A percentile compares a stretch with the other conserved stretches of the same genome.
Evolutionary conservation across 2,888 invertebrate species (phyloP).

Genomic region (Ennomos fuscantarius): DNA sequence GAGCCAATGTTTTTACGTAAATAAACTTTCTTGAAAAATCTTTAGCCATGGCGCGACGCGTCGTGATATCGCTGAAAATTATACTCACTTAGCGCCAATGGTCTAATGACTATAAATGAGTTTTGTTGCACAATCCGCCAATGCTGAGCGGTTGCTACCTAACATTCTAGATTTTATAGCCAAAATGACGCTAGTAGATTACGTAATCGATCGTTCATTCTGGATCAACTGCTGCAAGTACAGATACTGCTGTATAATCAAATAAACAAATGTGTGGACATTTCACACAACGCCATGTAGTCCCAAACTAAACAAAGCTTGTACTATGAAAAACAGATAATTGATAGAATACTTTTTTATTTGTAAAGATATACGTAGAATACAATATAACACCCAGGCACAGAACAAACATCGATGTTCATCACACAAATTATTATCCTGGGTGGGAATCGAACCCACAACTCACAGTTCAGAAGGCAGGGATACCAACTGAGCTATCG

Average conservation of each 20-base stretch:
- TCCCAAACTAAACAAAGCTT: too few relatives aligned
- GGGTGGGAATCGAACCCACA: too few relatives aligned
- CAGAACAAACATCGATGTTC: too few relatives aligned
- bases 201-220: slow-evolving; percentile 20
- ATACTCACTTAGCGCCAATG: slow-evolving; percentile 28
- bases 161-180: slow-evolving; percentile 26
- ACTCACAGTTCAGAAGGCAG: too few relatives aligned
- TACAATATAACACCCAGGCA: too few relatives aligned
- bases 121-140: slow-evolving; percentile 20
- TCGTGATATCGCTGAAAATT: slow-evolving; percentile 41
- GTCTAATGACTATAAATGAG: slow-evolving; percentile 18
- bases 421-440: too few relatives aligned
- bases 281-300: too few relatives aligned
- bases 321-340: too few relatives aligned
- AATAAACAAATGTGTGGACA: slow-evolving; percentile 10
- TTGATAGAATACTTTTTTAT: too few relatives aligned
- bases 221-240: slow-evolving; percentile 9
- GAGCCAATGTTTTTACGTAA: slow-evolving; percentile 58
- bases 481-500: too few relatives aligned
- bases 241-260: slow-evolving; percentile 3
- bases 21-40: slow-evolving; percentile 55
- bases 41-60: slow-evolving; percentile 59
- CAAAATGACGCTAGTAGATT: slow-evolving; percentile 22
- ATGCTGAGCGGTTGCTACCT: slow-evolving; percentile 29
- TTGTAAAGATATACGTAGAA: too few relatives aligned